Percentiles rank a stretch among this genome's conserved stretches.
Conservation (phyloP, 2,888 invertebrate species). For the Caradrina kadenii region DNA sequence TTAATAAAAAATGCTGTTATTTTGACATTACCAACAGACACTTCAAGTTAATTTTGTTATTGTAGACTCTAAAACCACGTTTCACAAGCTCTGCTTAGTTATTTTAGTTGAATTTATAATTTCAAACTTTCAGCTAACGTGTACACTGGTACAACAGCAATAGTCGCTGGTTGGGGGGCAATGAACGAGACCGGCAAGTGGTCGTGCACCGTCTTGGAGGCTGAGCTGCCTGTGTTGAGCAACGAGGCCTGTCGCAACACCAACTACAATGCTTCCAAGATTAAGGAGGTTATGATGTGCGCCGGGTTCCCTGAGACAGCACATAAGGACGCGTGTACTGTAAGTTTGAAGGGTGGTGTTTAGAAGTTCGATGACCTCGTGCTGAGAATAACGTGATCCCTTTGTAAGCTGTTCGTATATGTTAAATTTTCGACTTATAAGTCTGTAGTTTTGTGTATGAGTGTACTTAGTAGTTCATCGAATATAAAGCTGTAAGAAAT, state of each 20-base stretch:
- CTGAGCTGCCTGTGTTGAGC: slow-evolving; percentile 93
- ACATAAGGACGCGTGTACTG: slow-evolving; percentile 95
- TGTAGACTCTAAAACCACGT: too few relatives aligned
- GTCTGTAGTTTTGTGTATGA: neutral
- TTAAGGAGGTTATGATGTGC: slow-evolving; percentile 97
- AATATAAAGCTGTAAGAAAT: too few relatives aligned
- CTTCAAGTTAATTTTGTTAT: too few relatives aligned
- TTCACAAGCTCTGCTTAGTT: neutral
- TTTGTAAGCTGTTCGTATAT: neutral
- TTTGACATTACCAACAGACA: too few relatives aligned
- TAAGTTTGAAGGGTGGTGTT: slow-evolving; percentile 73
- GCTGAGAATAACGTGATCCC: neutral
- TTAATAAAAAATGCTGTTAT: too few relatives aligned
- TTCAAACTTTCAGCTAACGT: slow-evolving; percentile 86
- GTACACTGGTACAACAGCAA: slow-evolving; percentile 93
- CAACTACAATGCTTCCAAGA: slow-evolving; percentile 95
- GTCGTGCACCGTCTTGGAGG: slow-evolving; percentile 95
- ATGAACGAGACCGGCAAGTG: slow-evolving; percentile 95
- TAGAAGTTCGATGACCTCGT: neutral
- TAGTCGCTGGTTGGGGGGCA: slow-evolving; percentile 97
- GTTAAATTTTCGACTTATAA: neutral
- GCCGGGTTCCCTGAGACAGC: slow-evolving; percentile 94
- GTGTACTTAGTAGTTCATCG: neutral
- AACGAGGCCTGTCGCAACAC: slow-evolving; percentile 93
- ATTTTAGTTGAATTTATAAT: neutral